Conservation (phyloP, 2,113 vertebrate species). For the Cinclus mexicanus region DNA sequence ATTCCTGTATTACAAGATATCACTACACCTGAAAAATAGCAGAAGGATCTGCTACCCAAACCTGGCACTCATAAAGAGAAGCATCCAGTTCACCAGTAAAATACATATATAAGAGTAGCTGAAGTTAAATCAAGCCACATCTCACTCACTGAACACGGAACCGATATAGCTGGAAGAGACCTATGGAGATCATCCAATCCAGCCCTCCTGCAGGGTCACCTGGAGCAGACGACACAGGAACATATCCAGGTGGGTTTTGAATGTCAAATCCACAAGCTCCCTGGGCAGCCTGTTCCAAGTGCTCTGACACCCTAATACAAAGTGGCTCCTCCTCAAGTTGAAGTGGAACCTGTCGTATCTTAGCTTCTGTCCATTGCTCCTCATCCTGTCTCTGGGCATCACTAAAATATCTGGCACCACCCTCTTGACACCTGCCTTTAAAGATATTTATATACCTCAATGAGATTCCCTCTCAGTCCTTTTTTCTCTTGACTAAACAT, state of each 20-base stretch:
- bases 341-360: neutral
- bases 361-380: neutral
- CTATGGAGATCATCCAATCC: neutral
- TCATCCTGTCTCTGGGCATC: neutral
- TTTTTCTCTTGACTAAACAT: neutral
- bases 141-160: neutral
- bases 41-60: neutral
- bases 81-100: neutral
- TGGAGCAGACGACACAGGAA: neutral
- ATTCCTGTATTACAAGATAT: neutral
- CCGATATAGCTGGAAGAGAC: neutral
- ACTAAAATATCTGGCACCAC: neutral
- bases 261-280: neutral
- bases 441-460: neutral
- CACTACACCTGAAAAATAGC: neutral
- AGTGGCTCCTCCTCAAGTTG: neutral
- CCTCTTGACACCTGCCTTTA: neutral
- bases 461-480: neutral
- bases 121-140: neutral
- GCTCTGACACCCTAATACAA: neutral
- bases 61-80: neutral
- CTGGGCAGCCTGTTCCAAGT: neutral
- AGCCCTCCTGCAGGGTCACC: neutral
- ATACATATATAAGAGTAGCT: accelerated
- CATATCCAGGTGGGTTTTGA: neutral